Evolutionary conservation across 2,888 invertebrate genomes (phyloP).

Genomic region (Xylota segnis): DNA sequence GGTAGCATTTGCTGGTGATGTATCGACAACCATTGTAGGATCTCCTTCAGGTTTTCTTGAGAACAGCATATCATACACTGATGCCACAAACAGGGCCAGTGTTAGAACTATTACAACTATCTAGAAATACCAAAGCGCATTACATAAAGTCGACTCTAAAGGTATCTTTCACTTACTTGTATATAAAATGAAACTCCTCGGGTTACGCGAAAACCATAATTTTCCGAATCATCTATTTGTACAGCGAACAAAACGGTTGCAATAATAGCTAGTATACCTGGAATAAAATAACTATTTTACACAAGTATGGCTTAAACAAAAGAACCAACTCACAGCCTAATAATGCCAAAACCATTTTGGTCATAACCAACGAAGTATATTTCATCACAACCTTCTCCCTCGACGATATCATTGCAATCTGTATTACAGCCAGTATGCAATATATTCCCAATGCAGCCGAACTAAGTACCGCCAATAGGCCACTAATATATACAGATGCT

Average conservation of each 20-base stretch:
- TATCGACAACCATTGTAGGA: constrained; percentile 88
- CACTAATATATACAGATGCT: constrained; percentile 94
- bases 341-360: constrained; percentile 91
- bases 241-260: constrained; percentile 93
- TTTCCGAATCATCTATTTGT: constrained; percentile 91
- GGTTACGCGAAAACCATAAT: constrained; percentile 90
- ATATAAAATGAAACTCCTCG: constrained; percentile 95
- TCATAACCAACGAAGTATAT: constrained; percentile 91
- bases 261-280: constrained; percentile 91
- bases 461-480: constrained; percentile 91
- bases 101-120: constrained; percentile 91
- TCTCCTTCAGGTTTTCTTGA: constrained; percentile 91
- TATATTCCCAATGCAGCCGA: constrained; percentile 90
- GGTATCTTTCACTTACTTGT: constrained; percentile 87
- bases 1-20: constrained; percentile 87
- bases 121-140: constrained; percentile 85
- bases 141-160: neutral
- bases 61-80: constrained; percentile 92
- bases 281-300: constrained; percentile 6
- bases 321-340: constrained; percentile 90
- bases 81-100: constrained; percentile 90
- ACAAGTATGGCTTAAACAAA: neutral
- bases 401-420: constrained; percentile 94
- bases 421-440: constrained; percentile 92
- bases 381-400: constrained; percentile 92